Conservation (phyloP, 2,113 vertebrate species). For the Gobius niger region DNA sequence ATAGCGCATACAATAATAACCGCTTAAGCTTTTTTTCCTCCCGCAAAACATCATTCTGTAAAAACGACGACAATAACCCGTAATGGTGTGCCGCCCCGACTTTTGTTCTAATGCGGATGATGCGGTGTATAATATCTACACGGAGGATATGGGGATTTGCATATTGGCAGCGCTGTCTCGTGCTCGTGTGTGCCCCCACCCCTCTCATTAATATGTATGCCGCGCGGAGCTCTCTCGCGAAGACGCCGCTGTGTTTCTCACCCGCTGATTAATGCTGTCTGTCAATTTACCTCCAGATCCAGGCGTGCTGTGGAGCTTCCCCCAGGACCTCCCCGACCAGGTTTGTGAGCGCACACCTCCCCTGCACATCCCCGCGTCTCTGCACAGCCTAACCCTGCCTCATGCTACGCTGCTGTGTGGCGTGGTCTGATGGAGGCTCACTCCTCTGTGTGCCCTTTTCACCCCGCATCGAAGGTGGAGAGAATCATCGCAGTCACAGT, state of each 20-base stretch:
- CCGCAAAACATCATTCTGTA: conserved; percentile 31
- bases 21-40: conserved; percentile 22
- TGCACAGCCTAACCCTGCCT: conserved; percentile 8
- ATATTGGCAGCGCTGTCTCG: conserved; percentile 65
- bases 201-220: conserved; percentile 85
- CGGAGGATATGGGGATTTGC: conserved; percentile 63
- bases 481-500: too few relatives aligned
- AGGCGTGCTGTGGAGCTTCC: conserved; percentile 98
- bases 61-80: conserved; percentile 49
- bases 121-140: conserved; percentile 65
- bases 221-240: conserved; percentile 77
- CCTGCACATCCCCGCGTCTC: conserved; percentile 5
- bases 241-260: conserved; percentile 82
- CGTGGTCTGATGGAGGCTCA: background rate
- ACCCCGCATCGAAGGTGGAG: too few relatives aligned
- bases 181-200: conserved; percentile 72
- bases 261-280: conserved; percentile 92
- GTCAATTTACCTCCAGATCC: conserved; percentile 99
- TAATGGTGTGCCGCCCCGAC: conserved; percentile 21
- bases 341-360: conserved; percentile 82
- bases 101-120: conserved; percentile 51
- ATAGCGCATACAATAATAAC: conserved; percentile 8
- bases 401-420: conserved; percentile 20
- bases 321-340: conserved; percentile 98
- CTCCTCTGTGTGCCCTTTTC: too few relatives aligned